These are phyloP conservation scores for Cyrtodaria siliqua DNA, from an alignment of 2,888 invertebrate species.

Conservation along the genomic window DNA sequence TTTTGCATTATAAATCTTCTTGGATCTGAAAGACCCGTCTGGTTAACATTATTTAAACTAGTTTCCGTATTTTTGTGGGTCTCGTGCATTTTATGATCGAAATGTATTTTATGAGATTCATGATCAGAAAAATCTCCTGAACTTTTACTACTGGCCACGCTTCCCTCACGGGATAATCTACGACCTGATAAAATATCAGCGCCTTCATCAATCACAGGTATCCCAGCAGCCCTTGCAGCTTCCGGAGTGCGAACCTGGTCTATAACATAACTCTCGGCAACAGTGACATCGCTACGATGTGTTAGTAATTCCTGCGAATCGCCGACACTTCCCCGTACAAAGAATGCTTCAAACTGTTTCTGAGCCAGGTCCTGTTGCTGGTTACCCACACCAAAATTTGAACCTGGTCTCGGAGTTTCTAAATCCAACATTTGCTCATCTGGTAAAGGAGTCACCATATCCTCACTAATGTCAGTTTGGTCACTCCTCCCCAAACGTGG, in stretches of 20 bases:
- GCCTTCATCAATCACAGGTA: slow-evolving; percentile 77
- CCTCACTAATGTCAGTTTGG: slow-evolving; percentile 51
- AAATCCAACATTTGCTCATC: no score
- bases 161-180: slow-evolving; percentile 74
- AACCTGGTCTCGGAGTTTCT: background rate
- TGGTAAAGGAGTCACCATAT: slow-evolving; percentile 67
- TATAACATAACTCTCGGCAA: slow-evolving; percentile 76
- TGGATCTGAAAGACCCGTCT: slow-evolving; percentile 38
- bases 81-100: slow-evolving; percentile 80
- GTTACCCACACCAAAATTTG: background rate
- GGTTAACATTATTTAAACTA: slow-evolving; percentile 11
- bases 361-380: slow-evolving; percentile 11
- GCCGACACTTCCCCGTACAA: slow-evolving; percentile 49
- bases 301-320: slow-evolving; percentile 41
- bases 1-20: slow-evolving; percentile 57
- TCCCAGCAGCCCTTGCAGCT: slow-evolving; percentile 80
- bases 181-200: slow-evolving; percentile 23
- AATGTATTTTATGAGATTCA: slow-evolving; percentile 83
- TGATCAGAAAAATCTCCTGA: slow-evolving; percentile 83
- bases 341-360: slow-evolving; percentile 60
- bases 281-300: slow-evolving; percentile 49
- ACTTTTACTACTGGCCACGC: slow-evolving; percentile 79
- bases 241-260: slow-evolving; percentile 75
- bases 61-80: slow-evolving; percentile 29
- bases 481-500: slow-evolving; percentile 51